These are phyloP conservation scores for Coptodon bakossiorum DNA, from an alignment of 2,113 vertebrate species.

Conservation along the genomic window DNA sequence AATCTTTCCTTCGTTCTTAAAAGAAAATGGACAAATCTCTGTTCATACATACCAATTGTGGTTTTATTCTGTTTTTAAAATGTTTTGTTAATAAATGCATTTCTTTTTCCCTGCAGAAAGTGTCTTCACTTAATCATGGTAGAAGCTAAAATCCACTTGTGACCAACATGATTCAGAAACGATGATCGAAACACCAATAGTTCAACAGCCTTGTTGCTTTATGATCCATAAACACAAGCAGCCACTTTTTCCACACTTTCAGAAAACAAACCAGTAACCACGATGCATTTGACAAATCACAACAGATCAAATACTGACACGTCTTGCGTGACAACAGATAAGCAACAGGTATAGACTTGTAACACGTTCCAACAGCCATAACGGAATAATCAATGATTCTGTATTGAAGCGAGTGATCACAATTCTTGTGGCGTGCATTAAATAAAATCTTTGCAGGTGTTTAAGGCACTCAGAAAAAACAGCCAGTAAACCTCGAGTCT, in stretches of 20 bases:
- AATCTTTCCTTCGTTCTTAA: background rate
- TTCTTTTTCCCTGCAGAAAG: background rate
- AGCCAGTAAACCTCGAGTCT: background rate
- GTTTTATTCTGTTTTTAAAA: background rate
- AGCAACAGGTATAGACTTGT: background rate
- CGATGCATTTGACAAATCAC: background rate
- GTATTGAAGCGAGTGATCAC: background rate
- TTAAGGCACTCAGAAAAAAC: slow-evolving; percentile 53
- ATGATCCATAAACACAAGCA: background rate
- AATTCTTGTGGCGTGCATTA: background rate
- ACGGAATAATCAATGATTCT: background rate
- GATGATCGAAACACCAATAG: background rate
- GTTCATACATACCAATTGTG: background rate
- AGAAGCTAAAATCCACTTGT: background rate
- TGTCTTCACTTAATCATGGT: background rate
- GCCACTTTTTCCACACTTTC: background rate
- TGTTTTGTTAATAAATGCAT: slow-evolving; percentile 26
- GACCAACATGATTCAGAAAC: background rate
- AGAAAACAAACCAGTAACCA: background rate
- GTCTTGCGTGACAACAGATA: background rate
- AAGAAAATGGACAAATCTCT: background rate
- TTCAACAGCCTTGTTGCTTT: background rate
- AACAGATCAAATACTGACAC: background rate
- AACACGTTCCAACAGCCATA: background rate
- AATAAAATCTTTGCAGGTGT: background rate